phyloP scores from a whole-genome alignment of 2,888 invertebrate species.

The Thera obeliscata region DNA sequence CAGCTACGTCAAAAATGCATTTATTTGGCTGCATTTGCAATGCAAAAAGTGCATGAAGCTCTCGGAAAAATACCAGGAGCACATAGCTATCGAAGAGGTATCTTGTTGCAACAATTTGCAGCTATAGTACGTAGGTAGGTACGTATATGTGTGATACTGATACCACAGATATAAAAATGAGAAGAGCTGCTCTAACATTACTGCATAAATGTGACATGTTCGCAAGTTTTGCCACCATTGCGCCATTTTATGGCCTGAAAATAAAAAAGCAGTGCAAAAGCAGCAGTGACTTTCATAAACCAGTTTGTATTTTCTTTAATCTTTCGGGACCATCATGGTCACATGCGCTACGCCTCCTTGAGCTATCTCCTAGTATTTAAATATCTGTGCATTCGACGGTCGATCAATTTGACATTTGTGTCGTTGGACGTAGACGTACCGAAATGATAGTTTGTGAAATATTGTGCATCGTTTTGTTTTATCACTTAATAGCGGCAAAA shows the following conservation, averaged over 20 bases:
- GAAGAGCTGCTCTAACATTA: not conserved
- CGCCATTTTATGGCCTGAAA: not conserved
- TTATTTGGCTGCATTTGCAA: conserved; percentile 2
- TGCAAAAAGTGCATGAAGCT: conserved; percentile 43
- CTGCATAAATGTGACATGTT: no score
- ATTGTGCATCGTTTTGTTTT: not conserved
- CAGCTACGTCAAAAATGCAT: conserved; percentile 24
- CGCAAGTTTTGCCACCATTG: not conserved
- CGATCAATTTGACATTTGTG: conserved; percentile 20
- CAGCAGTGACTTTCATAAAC: not conserved
- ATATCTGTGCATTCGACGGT: conserved; percentile 2
- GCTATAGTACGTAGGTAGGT: not conserved
- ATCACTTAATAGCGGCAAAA: no score
- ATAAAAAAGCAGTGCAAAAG: not conserved
- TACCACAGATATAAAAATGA: not conserved
- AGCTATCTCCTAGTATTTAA: conserved; percentile 1
- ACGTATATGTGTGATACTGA: not conserved
- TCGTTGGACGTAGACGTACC: not conserved
- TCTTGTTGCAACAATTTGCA: conserved; percentile 16
- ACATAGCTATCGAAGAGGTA: conserved; percentile 39
- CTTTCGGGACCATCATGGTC: not conserved
- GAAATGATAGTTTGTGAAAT: not conserved
- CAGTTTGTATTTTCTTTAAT: not conserved
- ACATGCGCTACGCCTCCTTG: not conserved
- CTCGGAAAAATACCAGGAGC: conserved; percentile 46